Evolutionary conservation across 2,113 vertebrate species (phyloP).

Genomic region (Prietella phreatophila): DNA sequence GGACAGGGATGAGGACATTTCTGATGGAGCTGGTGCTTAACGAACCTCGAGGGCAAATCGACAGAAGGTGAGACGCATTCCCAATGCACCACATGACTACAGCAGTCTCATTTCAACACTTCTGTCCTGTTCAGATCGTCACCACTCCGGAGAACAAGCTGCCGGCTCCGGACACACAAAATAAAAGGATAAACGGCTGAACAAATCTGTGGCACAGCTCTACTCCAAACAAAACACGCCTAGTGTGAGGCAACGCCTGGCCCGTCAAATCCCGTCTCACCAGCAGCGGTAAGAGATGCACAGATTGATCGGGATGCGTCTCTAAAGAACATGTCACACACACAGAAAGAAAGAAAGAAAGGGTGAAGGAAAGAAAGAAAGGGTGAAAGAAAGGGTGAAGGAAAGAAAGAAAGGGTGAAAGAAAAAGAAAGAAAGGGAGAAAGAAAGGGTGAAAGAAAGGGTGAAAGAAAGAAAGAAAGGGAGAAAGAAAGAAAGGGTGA

Average conservation of each 20-base stretch:
- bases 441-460: too few species aligned
- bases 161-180: not conserved
- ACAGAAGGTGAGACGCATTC: not conserved
- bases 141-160: not conserved
- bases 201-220: not conserved
- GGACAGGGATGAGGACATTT: not conserved
- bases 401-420: too few species aligned
- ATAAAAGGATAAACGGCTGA: not conserved
- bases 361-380: too few species aligned
- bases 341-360: too few species aligned
- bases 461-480: too few species aligned
- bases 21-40: not conserved
- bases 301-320: not conserved
- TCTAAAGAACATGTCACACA: not conserved
- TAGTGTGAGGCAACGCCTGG: not conserved
- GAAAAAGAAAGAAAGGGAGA: too few species aligned
- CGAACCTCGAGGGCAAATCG: not conserved
- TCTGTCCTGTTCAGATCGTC: not conserved
- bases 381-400: too few species aligned
- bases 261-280: not conserved
- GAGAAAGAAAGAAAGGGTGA: too few species aligned
- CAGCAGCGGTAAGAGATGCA: not conserved
- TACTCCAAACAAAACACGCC: slow-evolving; percentile 1
- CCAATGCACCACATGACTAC: not conserved
- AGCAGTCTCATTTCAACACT: not conserved